These are phyloP conservation scores for Heteromurus nitidus DNA, from an alignment of 2,888 invertebrate species.

Conservation along the genomic window DNA sequence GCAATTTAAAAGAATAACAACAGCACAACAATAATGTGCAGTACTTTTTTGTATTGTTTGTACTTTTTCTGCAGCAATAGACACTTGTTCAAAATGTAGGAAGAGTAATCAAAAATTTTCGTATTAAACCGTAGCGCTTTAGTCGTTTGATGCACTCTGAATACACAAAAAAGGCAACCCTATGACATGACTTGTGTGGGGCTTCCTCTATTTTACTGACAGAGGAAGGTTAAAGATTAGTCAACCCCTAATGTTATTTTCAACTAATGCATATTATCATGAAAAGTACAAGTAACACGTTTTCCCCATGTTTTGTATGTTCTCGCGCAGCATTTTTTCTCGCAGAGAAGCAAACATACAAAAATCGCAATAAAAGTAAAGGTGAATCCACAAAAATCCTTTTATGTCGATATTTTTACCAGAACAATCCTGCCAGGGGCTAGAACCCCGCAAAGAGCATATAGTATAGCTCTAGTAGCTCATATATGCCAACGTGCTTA, in stretches of 20 bases:
- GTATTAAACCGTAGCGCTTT: too few species aligned
- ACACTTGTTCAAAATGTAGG: too few species aligned
- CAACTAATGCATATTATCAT: constrained; percentile 1
- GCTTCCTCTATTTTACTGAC: constrained; percentile 11
- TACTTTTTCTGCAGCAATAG: too few species aligned
- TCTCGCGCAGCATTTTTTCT: not conserved
- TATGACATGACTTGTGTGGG: not conserved
- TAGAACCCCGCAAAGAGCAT: constrained; percentile 16
- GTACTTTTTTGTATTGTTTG: too few species aligned
- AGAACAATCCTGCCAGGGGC: constrained; percentile 22
- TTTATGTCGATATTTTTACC: constrained; percentile 10
- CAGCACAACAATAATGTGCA: too few species aligned
- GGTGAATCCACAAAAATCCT: constrained; percentile 22
- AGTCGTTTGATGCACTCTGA: constrained; percentile 22
- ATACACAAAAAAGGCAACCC: too few species aligned
- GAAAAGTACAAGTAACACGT: constrained; percentile 37
- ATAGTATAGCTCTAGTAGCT: not conserved
- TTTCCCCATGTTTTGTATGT: constrained; percentile 2
- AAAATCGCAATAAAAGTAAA: constrained; percentile 28
- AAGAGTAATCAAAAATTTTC: not conserved
- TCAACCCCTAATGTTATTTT: not conserved
- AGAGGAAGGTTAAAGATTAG: constrained; percentile 43
- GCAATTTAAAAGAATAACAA: too few species aligned
- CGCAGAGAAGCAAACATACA: not conserved
- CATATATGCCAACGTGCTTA: not conserved